Percentiles rank a stretch among this genome's conserved stretches.
Conservation (phyloP, 2,888 invertebrate genomes). For the Coelinius sp. region DNA sequence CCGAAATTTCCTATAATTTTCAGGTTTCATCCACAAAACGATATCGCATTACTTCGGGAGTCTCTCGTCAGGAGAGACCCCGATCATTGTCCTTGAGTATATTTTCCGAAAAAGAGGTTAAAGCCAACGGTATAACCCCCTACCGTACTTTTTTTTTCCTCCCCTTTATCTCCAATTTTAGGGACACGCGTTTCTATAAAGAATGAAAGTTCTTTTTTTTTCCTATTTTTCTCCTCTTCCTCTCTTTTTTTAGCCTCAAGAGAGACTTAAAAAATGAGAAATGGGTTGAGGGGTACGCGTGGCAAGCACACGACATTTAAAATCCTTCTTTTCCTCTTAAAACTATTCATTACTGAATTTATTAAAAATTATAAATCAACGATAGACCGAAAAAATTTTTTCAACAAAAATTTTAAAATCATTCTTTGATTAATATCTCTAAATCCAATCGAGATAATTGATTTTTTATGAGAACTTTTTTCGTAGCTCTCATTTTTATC, state of each 20-base stretch:
- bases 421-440: too few relatives aligned
- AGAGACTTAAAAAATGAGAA: conserved; percentile 48
- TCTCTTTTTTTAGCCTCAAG: conserved; percentile 39
- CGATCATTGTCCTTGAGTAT: conserved; percentile 10
- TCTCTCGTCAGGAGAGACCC: conserved; percentile 34
- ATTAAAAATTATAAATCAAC: conserved; percentile 53
- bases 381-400: too few relatives aligned
- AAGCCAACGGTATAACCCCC: conserved; percentile 30
- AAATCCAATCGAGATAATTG: too few relatives aligned
- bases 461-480: too few relatives aligned
- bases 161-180: conserved; percentile 19
- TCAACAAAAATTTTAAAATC: too few relatives aligned
- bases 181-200: conserved; percentile 33
- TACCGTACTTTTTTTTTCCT: conserved; percentile 22
- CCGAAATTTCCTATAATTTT: conserved; percentile 60
- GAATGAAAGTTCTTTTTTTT: conserved; percentile 43
- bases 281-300: conserved; percentile 46
- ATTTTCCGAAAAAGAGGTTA: conserved; percentile 28
- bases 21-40: conserved; percentile 60
- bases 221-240: conserved; percentile 18
- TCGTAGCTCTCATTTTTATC: too few relatives aligned
- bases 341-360: conserved; percentile 41
- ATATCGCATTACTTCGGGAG: conserved; percentile 61
- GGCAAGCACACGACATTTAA: conserved; percentile 50
- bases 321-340: conserved; percentile 41